These are phyloP conservation scores for Anolis apletophallus DNA, from an alignment of 2,797 vertebrate genomes.

Conservation along the genomic window DNA sequence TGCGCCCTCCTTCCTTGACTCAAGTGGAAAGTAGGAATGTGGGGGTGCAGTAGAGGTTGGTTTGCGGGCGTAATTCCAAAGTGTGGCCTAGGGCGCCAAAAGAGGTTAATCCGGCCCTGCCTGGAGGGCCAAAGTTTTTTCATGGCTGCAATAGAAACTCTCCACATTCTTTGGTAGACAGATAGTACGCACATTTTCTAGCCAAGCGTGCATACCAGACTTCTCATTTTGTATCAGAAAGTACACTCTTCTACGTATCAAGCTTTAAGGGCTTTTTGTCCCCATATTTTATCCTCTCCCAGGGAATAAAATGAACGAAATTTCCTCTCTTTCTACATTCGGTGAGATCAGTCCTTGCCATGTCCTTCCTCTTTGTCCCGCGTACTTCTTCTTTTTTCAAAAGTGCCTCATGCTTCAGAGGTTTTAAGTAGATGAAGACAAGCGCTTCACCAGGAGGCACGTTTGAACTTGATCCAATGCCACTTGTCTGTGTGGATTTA, in stretches of 20 bases:
- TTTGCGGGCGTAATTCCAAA: no score
- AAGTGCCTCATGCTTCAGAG: constrained; percentile 42
- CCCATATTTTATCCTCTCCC: neutral
- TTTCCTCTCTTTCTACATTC: neutral
- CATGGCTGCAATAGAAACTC: no score
- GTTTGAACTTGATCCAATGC: constrained; percentile 45
- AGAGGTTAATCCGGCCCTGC: no score
- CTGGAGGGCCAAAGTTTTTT: no score
- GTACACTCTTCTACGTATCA: neutral
- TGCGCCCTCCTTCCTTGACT: no score
- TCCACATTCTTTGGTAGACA: no score
- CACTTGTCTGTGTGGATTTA: constrained; percentile 49
- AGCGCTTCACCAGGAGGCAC: constrained; percentile 37
- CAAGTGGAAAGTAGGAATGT: no score
- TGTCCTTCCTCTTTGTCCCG: constrained; percentile 20
- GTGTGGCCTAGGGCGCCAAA: no score
- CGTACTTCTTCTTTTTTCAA: constrained; percentile 27
- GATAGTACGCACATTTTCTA: neutral
- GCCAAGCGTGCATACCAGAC: neutral
- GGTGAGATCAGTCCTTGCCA: constrained; percentile 38
- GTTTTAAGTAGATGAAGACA: constrained; percentile 39
- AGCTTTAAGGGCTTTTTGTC: neutral
- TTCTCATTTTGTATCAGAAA: neutral
- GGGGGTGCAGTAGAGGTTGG: no score
- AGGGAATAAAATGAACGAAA: neutral